These are phyloP conservation scores for Oxytorus armatus DNA, from an alignment of 2,888 invertebrate species.

Conservation along the genomic window DNA sequence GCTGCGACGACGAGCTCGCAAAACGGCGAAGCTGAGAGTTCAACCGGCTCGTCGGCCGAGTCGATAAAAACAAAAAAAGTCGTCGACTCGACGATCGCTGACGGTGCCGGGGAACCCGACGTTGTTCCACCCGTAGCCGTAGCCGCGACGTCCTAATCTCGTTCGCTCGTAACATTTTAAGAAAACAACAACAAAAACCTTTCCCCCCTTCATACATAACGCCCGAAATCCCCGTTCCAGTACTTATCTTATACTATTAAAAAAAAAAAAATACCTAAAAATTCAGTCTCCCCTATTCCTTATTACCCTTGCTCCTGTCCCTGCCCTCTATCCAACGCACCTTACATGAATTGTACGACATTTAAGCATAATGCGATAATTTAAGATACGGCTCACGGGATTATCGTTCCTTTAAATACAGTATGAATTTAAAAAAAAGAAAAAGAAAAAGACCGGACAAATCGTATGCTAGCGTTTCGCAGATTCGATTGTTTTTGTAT, in stretches of 20 bases:
- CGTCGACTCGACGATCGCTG: slow-evolving; percentile 80
- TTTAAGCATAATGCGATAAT: slow-evolving; percentile 80
- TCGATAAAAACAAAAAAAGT: slow-evolving; percentile 82
- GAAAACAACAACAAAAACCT: slow-evolving; percentile 52
- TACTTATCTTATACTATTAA: slow-evolving; percentile 77
- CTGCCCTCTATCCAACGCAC: slow-evolving; percentile 71
- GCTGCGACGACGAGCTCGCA: slow-evolving; percentile 56
- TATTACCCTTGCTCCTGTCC: slow-evolving; percentile 1
- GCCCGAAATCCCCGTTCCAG: slow-evolving; percentile 75
- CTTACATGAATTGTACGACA: slow-evolving; percentile 79
- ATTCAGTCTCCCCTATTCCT: slow-evolving; percentile 30
- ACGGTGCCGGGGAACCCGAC: slow-evolving; percentile 81
- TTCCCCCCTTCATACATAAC: slow-evolving; percentile 76
- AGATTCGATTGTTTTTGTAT: slow-evolving; percentile 77
- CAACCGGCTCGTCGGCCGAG: slow-evolving; percentile 72
- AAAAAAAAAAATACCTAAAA: slow-evolving; percentile 46
- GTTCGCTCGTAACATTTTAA: slow-evolving; percentile 76
- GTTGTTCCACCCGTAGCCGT: slow-evolving; percentile 81
- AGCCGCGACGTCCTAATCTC: slow-evolving; percentile 83
- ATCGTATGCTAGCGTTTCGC: slow-evolving; percentile 75
- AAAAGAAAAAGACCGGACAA: slow-evolving; percentile 68
- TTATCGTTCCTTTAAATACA: slow-evolving; percentile 77
- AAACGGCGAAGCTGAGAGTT: slow-evolving; percentile 77
- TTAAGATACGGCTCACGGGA: slow-evolving; percentile 80
- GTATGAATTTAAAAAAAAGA: slow-evolving; percentile 66